These are phyloP conservation scores for Batillaria attramentaria DNA, from an alignment of 1,140 invertebrate species.

Conservation along the genomic window DNA sequence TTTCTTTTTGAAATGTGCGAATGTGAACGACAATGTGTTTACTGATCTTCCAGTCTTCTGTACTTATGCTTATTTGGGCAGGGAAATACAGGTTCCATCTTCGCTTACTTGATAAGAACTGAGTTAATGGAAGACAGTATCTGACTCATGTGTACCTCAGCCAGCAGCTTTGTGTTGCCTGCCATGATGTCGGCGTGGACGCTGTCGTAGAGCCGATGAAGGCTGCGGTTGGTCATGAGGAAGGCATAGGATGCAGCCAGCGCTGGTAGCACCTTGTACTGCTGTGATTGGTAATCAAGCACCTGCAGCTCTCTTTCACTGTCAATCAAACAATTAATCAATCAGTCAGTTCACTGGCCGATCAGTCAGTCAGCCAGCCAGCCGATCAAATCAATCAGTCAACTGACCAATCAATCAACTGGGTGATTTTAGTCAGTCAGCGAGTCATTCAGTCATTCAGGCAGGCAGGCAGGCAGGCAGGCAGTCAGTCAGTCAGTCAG, in stretches of 20 bases:
- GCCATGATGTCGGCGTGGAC: slow-evolving; percentile 85
- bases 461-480: slow-evolving; percentile 11
- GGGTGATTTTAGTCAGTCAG: too few species aligned
- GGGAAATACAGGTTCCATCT: too few species aligned
- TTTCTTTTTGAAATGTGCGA: too few species aligned
- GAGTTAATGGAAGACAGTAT: too few species aligned
- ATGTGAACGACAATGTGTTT: too few species aligned
- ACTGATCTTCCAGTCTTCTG: too few species aligned
- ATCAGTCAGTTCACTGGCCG: too few species aligned
- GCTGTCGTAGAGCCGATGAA: slow-evolving; percentile 86
- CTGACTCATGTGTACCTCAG: too few species aligned
- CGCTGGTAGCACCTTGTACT: slow-evolving; percentile 87
- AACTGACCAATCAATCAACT: too few species aligned
- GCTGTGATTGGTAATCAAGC: slow-evolving; percentile 92
- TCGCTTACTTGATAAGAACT: too few species aligned
- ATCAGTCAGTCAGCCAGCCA: slow-evolving; percentile 19
- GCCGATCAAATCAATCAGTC: neutral
- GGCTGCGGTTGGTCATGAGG: slow-evolving; percentile 79
- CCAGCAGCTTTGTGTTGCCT: slow-evolving; percentile 84
- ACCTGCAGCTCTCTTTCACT: slow-evolving; percentile 90
- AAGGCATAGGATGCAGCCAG: slow-evolving; percentile 86
- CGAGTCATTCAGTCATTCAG: neutral
- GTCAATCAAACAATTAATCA: too few species aligned
- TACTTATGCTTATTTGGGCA: too few species aligned
- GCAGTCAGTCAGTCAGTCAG: slow-evolving; percentile 7